Evolutionary conservation across 2,888 invertebrate species (phyloP).

Genomic region (Drosophila mulleri): DNA sequence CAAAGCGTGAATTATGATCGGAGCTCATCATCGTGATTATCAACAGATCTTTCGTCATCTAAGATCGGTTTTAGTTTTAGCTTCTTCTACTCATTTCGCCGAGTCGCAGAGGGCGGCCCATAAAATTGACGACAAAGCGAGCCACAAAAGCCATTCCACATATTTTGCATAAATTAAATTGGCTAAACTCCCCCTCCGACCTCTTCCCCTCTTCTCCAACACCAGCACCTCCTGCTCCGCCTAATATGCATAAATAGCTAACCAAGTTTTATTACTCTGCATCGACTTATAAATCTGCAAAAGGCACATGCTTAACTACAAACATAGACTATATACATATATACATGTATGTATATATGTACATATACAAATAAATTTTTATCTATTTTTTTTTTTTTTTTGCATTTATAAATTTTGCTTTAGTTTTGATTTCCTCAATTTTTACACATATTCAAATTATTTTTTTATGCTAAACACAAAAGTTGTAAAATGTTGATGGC

Average conservation of each 20-base stretch:
- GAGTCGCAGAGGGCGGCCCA: constrained; percentile 17
- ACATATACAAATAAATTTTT: not conserved
- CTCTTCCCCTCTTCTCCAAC: accelerated
- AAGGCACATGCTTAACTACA: constrained; percentile 10
- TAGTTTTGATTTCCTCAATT: constrained; percentile 46
- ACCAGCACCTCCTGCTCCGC: not conserved
- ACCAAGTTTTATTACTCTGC: constrained; percentile 54
- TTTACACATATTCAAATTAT: constrained; percentile 6
- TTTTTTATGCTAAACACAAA: not conserved
- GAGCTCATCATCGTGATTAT: constrained; percentile 62
- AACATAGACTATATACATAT: not conserved
- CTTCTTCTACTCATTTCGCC: constrained; percentile 2
- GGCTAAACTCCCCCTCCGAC: too few relatives aligned
- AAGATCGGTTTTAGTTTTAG: constrained; percentile 20
- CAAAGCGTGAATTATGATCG: constrained; percentile 71
- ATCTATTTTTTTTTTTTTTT: constrained; percentile 7
- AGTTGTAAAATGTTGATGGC: constrained; percentile 14
- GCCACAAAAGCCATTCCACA: constrained; percentile 47
- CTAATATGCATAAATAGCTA: constrained; percentile 55
- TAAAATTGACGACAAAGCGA: constrained; percentile 54
- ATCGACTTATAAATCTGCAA: constrained; percentile 33
- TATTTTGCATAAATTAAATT: constrained; percentile 73
- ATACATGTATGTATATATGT: not conserved
- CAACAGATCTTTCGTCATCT: constrained; percentile 33
- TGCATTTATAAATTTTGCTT: constrained; percentile 11